Conservation (phyloP, 23 tunicate genomes). For the Pegea sp. region DNA sequence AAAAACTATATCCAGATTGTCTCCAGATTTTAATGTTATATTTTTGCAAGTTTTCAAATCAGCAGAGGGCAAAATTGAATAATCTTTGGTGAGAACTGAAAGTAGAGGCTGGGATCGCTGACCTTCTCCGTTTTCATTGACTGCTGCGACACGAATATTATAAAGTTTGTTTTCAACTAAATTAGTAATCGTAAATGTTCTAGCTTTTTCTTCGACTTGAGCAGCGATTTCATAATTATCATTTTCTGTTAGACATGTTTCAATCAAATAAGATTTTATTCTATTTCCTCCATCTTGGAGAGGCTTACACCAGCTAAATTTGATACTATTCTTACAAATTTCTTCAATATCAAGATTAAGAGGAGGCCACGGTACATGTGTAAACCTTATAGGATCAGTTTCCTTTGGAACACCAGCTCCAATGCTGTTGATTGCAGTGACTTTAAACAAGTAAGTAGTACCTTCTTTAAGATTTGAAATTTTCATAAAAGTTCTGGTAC, state of each 20-base stretch:
- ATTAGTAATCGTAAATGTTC: slow-evolving; percentile 39
- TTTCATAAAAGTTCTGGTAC: slow-evolving; percentile 44
- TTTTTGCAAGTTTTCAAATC: slow-evolving; percentile 39
- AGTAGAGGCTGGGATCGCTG: slow-evolving; percentile 41
- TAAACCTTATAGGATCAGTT: slow-evolving; percentile 48
- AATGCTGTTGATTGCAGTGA: slow-evolving; percentile 57
- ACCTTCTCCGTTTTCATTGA: slow-evolving; percentile 85
- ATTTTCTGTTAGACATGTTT: slow-evolving; percentile 30
- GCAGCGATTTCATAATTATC: slow-evolving; percentile 61
- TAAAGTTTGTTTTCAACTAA: slow-evolving; percentile 69
- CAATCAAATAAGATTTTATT: slow-evolving; percentile 71
- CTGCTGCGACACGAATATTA: slow-evolving; percentile 72
- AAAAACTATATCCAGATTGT: slow-evolving; percentile 14
- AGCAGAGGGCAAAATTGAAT: slow-evolving; percentile 54
- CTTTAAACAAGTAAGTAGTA: slow-evolving; percentile 61
- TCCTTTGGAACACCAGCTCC: slow-evolving; percentile 91
- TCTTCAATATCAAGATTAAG: slow-evolving; percentile 25
- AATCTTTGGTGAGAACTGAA: neutral
- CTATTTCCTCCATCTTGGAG: slow-evolving; percentile 73
- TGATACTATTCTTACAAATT: slow-evolving; percentile 35
- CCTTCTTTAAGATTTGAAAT: slow-evolving; percentile 81
- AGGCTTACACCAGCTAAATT: slow-evolving; percentile 57
- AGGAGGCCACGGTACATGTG: slow-evolving; percentile 79
- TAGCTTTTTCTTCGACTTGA: slow-evolving; percentile 39
- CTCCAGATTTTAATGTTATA: slow-evolving; percentile 53